These are phyloP conservation scores for Thecophora atra DNA, from an alignment of 2,888 invertebrate species.

Conservation along the genomic window DNA sequence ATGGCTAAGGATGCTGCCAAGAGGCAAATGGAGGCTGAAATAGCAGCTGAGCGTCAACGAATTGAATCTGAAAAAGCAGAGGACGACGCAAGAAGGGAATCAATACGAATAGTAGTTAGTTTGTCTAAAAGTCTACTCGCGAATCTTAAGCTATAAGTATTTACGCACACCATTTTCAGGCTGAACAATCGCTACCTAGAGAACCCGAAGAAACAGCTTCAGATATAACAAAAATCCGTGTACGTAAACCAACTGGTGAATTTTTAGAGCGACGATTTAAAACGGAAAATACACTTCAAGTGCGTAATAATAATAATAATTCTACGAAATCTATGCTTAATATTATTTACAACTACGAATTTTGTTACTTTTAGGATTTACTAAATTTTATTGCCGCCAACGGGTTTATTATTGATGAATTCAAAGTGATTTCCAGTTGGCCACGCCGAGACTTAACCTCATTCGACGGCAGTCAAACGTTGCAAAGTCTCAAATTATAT, in stretches of 20 bases:
- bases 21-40: conserved; percentile 73
- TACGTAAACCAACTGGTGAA: conserved; percentile 82
- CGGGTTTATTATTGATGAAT: conserved; percentile 87
- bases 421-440: conserved; percentile 92
- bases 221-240: conserved; percentile 78
- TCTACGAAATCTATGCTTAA: not conserved
- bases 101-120: conserved; percentile 63
- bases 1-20: conserved; percentile 90
- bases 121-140: not conserved
- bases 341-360: not conserved
- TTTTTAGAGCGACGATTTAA: conserved; percentile 81
- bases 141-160: not conserved
- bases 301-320: conserved; percentile 54
- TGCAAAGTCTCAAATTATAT: conserved; percentile 85
- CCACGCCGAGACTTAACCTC: conserved; percentile 93
- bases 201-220: conserved; percentile 73
- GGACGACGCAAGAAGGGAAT: conserved; percentile 78
- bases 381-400: conserved; percentile 88
- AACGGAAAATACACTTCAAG: conserved; percentile 67
- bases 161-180: conserved; percentile 49
- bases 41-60: conserved; percentile 77
- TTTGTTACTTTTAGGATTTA: conserved; percentile 68
- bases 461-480: conserved; percentile 78
- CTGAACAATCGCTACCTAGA: conserved; percentile 76
- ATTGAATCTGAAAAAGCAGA: conserved; percentile 79